phyloP scores from a whole-genome alignment of 2,113 vertebrate species.

The Ammodramus savannarum region DNA sequence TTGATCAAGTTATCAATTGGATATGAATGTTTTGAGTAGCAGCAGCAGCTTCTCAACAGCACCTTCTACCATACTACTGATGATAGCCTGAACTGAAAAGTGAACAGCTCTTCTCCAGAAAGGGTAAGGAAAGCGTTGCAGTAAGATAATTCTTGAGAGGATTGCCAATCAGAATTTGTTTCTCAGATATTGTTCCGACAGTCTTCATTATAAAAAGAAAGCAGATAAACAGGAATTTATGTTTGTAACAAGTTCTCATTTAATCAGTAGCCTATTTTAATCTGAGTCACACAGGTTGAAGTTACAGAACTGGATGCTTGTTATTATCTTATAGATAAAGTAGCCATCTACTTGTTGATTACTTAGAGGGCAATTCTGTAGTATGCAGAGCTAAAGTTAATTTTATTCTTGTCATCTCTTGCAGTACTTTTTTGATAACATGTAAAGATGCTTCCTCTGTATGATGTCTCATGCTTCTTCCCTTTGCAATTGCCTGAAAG shows the following conservation, averaged over 20 bases:
- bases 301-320: not conserved
- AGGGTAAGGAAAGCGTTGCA: not conserved
- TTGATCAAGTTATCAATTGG: not conserved
- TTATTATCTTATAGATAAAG: not conserved
- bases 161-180: not conserved
- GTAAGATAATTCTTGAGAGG: not conserved
- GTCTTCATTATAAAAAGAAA: not conserved
- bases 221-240: not conserved
- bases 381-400: not conserved
- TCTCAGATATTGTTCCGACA: not conserved
- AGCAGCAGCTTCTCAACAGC: not conserved
- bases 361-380: not conserved
- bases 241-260: not conserved
- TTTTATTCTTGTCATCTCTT: not conserved
- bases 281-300: not conserved
- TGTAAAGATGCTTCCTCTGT: not conserved
- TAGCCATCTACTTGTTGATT: not conserved
- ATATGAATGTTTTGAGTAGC: not conserved
- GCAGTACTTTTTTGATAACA: not conserved
- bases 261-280: not conserved
- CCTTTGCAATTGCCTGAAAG: not conserved
- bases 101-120: not conserved
- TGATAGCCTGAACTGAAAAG: not conserved
- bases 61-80: not conserved
- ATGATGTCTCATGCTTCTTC: not conserved